Evolutionary conservation across 2,113 vertebrate genomes (phyloP), one percentile per base, ranked within the genome.

Genomic region (Antechinus flavipes): DNA sequence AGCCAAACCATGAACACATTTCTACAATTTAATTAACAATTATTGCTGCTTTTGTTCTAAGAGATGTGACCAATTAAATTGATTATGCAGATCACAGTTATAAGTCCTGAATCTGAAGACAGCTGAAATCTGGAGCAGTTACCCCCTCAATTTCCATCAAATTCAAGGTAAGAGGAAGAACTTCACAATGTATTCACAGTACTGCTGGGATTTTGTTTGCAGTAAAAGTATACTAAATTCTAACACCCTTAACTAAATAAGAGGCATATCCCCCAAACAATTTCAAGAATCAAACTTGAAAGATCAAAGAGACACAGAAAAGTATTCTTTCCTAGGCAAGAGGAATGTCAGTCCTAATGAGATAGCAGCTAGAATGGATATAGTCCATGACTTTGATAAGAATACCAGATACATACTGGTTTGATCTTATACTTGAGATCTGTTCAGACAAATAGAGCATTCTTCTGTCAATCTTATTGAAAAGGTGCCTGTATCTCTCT

Each of bases 391-490:
- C 52, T 61, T 26, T 14, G 50, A 19, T 96, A 93, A 95, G 95
- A n/a, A 14, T 14, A 3, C 9, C 93, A 91, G 95, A 97, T 84
- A 84, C 19, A n/a, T 84, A 84, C n/a, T 91, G 96, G 92, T 95
- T 95, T 93, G n/a, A 49, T 94, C 95, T 91, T 95, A 26, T 92
- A 23, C 23, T 91, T 27, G n/a, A 94, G 26, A 76, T 94, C 11
- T 94, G 91, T 91, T 90, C 93, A 95, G 96, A 96, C 46, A n/a
- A 90, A 91, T 49, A 90, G 0, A 90, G 76, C 55, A 95, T 94
- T 95, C 42, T 93, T 93, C 94, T 97, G 95, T 93, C 95, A 97
- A n/a, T 97, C 91, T 96, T 56, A 93, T 55, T 94, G 58, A 16
- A 47, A 3, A 93, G 90, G 93, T 26, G 61, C 47, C 68, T 94